Conservation (phyloP, 2,797 vertebrate species). For the Kryptolebias ocellatus region DNA sequence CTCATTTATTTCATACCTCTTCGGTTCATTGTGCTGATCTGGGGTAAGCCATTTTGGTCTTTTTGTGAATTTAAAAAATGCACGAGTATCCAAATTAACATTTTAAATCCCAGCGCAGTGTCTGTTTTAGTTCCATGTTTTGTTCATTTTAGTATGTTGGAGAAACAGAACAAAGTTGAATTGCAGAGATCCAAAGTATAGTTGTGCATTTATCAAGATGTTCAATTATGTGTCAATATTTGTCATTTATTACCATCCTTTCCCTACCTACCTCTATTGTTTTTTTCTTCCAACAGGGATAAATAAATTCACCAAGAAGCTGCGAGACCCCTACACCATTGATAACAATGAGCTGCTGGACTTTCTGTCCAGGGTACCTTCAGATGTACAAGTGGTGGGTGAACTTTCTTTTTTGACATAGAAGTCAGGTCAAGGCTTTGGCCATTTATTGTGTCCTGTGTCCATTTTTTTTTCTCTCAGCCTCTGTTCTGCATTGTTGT, state of each 20-base stretch:
- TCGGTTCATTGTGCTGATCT: constrained; percentile 94
- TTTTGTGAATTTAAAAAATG: not conserved
- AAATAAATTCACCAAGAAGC: constrained; percentile 99
- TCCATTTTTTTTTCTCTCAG: constrained; percentile 11
- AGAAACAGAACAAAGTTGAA: not conserved
- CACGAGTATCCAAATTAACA: too few species aligned
- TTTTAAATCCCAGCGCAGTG: too few species aligned
- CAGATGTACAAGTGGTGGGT: constrained; percentile 97
- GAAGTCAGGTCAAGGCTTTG: constrained; percentile 8
- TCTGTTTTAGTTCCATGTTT: not conserved
- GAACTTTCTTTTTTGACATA: constrained; percentile 44
- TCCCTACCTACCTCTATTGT: not conserved
- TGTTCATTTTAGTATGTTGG: constrained; percentile 1
- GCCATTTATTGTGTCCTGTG: constrained; percentile 6
- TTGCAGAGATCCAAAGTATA: not conserved
- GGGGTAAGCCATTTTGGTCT: constrained; percentile 88
- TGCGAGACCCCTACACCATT: constrained; percentile 93
- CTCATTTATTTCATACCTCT: constrained; percentile 95
- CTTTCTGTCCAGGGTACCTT: constrained; percentile 97
- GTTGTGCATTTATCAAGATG: not conserved
- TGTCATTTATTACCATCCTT: not conserved
- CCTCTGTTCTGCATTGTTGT: constrained; percentile 28
- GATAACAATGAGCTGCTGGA: constrained; percentile 98
- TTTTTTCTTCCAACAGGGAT: constrained; percentile 83
- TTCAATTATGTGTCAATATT: not conserved